Conservation (phyloP, 2,797 vertebrate genomes). For the Zalophus californianus region DNA sequence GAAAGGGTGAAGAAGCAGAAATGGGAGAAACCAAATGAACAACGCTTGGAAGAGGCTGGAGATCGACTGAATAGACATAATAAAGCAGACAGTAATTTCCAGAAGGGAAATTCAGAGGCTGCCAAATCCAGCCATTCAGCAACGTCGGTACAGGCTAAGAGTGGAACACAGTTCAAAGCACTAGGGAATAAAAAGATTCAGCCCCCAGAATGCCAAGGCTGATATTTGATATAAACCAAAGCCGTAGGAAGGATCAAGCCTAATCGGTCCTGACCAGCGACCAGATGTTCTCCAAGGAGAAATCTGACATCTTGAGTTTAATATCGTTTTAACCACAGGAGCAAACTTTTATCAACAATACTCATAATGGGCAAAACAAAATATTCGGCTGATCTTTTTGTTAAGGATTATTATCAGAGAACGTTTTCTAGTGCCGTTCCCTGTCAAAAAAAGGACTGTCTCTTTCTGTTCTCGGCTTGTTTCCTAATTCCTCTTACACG, state of each 20-base stretch:
- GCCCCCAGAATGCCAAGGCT: not conserved
- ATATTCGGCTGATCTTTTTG: not conserved
- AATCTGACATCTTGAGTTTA: not conserved
- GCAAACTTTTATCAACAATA: slow-evolving; percentile 9
- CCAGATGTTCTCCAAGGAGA: not conserved
- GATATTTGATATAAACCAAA: not conserved
- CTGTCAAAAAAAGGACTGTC: not conserved
- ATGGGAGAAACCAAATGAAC: not conserved
- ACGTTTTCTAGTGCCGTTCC: not conserved
- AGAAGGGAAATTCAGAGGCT: not conserved
- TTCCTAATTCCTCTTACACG: not conserved
- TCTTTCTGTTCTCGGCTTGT: not conserved
- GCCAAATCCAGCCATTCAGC: not conserved
- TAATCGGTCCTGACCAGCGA: not conserved
- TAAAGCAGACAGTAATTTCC: not conserved
- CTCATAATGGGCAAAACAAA: not conserved
- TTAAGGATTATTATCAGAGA: not conserved
- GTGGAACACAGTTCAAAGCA: not conserved
- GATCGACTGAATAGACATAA: not conserved
- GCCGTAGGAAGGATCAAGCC: not conserved
- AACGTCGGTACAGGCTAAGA: not conserved
- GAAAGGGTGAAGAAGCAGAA: not conserved
- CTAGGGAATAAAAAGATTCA: not conserved
- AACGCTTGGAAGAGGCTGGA: not conserved
- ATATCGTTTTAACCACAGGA: not conserved